phyloP scores from a whole-genome alignment of 1,140 invertebrate genomes.

The Hermetia illucens region DNA sequence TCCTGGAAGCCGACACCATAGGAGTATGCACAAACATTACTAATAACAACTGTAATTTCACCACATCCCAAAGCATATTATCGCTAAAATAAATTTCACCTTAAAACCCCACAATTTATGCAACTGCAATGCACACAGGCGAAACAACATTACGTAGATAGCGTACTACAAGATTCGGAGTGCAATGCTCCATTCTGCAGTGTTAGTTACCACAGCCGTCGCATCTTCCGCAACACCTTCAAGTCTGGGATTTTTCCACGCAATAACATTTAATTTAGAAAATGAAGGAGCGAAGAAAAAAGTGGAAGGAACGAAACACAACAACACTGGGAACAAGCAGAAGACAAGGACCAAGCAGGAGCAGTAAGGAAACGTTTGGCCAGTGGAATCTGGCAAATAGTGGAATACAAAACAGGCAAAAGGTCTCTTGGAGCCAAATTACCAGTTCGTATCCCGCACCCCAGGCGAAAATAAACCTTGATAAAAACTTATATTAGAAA shows the following conservation, averaged over 20 bases:
- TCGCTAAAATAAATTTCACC: background rate
- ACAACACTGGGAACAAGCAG: background rate
- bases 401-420: too few species aligned
- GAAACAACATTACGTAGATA: too few species aligned
- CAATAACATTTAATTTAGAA: conserved; percentile 1
- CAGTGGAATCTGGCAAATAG: too few species aligned
- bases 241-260: background rate
- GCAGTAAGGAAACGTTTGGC: too few species aligned
- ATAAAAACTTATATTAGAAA: background rate
- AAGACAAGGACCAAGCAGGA: too few species aligned
- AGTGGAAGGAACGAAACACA: too few species aligned
- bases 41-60: too few species aligned
- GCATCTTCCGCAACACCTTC: background rate
- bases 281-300: background rate
- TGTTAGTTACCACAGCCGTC: background rate
- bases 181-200: too few species aligned
- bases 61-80: background rate
- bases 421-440: too few species aligned
- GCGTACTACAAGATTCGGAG: too few species aligned
- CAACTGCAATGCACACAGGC: background rate
- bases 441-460: background rate
- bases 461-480: background rate
- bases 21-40: too few species aligned
- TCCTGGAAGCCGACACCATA: too few species aligned
- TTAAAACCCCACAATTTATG: background rate